Conservation (phyloP, 2,888 invertebrate species). For the Sylvicola cinctus region DNA sequence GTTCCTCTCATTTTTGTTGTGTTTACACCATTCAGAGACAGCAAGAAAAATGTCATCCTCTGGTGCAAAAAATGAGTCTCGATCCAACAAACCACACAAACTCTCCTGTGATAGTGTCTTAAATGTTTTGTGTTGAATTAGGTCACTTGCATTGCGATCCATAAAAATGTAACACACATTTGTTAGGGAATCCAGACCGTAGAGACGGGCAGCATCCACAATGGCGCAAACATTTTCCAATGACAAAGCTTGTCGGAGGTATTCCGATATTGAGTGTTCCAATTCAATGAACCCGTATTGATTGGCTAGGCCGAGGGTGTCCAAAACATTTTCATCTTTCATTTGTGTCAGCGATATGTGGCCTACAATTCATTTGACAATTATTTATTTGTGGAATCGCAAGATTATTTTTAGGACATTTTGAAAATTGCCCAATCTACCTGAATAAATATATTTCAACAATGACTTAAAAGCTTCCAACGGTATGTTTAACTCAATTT, state of each 20-base stretch:
- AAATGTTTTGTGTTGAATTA: conserved; percentile 70
- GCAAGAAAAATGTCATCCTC: conserved; percentile 91
- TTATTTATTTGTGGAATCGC: neutral
- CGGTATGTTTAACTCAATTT: conserved; percentile 70
- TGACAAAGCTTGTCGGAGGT: conserved; percentile 70
- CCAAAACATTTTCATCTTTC: conserved; percentile 46
- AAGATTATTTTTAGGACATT: too few species aligned
- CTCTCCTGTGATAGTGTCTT: conserved; percentile 65
- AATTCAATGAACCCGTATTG: conserved; percentile 88
- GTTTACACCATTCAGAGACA: conserved; percentile 67
- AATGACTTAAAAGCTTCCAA: conserved; percentile 73
- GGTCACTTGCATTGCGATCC: conserved; percentile 71
- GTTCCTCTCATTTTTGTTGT: conserved; percentile 42
- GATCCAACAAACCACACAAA: conserved; percentile 60
- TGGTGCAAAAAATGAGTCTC: conserved; percentile 91
- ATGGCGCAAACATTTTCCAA: conserved; percentile 86
- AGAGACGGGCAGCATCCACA: conserved; percentile 68
- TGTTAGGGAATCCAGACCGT: conserved; percentile 40
- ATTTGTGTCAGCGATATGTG: conserved; percentile 44
- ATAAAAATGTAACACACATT: conserved; percentile 76
- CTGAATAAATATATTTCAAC: conserved; percentile 89
- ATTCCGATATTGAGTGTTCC: conserved; percentile 82
- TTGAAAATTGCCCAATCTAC: conserved; percentile 25
- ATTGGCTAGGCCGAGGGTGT: conserved; percentile 72
- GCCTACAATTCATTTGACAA: conserved; percentile 21